Base-by-base conservation (phyloP, 2,113 vertebrate genomes). In the Gambusia holbrooki region DNA sequence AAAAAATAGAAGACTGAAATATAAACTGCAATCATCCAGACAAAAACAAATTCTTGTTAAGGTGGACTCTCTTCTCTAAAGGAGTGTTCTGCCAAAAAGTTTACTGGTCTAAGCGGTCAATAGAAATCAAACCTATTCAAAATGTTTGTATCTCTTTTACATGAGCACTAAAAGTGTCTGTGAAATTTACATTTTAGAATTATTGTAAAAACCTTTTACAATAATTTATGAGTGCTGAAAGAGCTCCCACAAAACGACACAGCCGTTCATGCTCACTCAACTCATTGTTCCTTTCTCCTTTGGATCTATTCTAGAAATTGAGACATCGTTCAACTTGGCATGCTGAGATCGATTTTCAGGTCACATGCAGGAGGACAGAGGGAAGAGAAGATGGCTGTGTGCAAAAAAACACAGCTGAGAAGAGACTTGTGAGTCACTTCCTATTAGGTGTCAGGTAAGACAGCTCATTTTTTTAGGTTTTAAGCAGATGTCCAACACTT, bases 401-500 rank as follows among this genome's bases (percentile, higher is more conserved):
- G 27, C n/a, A 42, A 42, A 32, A 37, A 42, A 17, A 35, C 8
- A 33, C 4, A 25, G 15, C 30, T 66, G 2, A 48, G 69, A 65
- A 48, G 45, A 48, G 45, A 48, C 5, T 54, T 65, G n/a, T 73
- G 63, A 15, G 67, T 48, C 60, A 37, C 54, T 73, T 58, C 76
- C 32, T 40, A 58, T 19, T 33, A 45, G 51, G 69, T 76, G 64
- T 73, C 22, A 58, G 51, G 22, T n/a, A n/a, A 2, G 51, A 58
- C 7, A 58, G 22, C 5, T 58, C 8, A 9, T 10, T 6, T 58
- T 58, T n/a, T 58, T 58, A n/a, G 25, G 22, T n/a, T 29, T 45
- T 35, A 45, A 13, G 12, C 13, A 40, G 29, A 22, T 12, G 58
- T 72, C 54, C 28, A 22, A 45, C 63, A 60, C 28, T 69, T 70